phyloP scores from a whole-genome alignment of 2,888 invertebrate genomes.

The Andrena dorsata region DNA sequence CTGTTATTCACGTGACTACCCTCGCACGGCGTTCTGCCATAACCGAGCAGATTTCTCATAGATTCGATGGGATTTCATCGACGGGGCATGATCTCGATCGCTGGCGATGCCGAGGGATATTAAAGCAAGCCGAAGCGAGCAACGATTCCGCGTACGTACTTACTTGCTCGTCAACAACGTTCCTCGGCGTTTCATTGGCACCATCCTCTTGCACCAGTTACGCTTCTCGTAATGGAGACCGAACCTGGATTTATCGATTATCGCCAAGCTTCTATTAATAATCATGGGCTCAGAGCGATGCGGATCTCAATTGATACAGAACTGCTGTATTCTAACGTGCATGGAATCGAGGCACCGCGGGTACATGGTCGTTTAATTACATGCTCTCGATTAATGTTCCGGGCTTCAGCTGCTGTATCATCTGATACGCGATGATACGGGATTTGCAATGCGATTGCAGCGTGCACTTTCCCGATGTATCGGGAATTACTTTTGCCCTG shows the following conservation, averaged over 20 bases:
- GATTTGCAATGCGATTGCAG: constrained; percentile 11
- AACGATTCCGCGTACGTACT: too few relatives aligned
- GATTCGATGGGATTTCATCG: constrained; percentile 45
- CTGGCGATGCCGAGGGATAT: constrained; percentile 4
- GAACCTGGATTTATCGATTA: constrained; percentile 40
- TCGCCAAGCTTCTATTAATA: constrained; percentile 38
- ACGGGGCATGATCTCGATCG: constrained; percentile 34
- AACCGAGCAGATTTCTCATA: constrained; percentile 49
- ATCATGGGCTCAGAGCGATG: constrained; percentile 11
- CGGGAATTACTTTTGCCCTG: neutral
- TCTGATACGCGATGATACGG: constrained; percentile 21
- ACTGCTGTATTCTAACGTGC: constrained; percentile 9
- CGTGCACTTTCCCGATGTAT: neutral
- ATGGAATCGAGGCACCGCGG: constrained; percentile 8
- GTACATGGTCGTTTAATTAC: constrained; percentile 45
- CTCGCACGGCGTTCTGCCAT: constrained; percentile 16
- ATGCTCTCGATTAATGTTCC: constrained; percentile 38
- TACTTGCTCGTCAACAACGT: neutral
- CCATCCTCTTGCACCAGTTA: neutral
- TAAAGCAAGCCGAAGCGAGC: neutral
- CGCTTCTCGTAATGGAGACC: constrained; percentile 5
- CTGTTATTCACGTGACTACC: constrained; percentile 42
- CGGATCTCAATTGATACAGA: constrained; percentile 41
- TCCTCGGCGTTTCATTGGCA: neutral
- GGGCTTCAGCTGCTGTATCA: constrained; percentile 25